phyloP scores from a whole-genome alignment of 2,113 vertebrate species.

The Myrmecobius fasciatus region DNA sequence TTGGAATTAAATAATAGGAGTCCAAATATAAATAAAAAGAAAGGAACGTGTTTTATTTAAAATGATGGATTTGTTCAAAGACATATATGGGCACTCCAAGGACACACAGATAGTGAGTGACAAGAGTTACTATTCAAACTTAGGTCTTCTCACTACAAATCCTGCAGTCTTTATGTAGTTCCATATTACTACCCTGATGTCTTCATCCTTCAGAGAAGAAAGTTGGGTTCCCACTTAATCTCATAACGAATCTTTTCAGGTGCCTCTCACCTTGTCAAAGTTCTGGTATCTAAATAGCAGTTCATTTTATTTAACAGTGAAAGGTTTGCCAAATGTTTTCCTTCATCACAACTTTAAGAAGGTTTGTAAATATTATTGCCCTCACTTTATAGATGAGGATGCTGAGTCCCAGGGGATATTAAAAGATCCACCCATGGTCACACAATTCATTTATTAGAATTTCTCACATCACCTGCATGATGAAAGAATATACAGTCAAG shows the following conservation, averaged over 20 bases:
- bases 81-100: too few species aligned
- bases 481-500: background rate
- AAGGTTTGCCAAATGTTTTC: background rate
- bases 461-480: background rate
- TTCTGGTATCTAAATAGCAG: background rate
- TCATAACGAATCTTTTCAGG: background rate
- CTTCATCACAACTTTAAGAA: background rate
- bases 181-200: background rate
- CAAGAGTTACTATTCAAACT: background rate
- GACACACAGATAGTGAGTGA: background rate
- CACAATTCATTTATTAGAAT: background rate
- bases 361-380: background rate
- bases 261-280: background rate
- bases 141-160: background rate
- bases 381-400: background rate
- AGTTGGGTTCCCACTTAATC: background rate
- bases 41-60: too few species aligned
- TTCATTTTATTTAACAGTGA: background rate
- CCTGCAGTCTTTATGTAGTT: too few species aligned
- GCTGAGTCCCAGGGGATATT: background rate
- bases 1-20: too few species aligned
- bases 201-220: rapidly evolving
- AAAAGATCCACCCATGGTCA: background rate
- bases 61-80: too few species aligned
- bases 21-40: too few species aligned